Evolutionary conservation across 2,113 vertebrate genomes (phyloP).

Genomic region (Tringa solitaria): DNA sequence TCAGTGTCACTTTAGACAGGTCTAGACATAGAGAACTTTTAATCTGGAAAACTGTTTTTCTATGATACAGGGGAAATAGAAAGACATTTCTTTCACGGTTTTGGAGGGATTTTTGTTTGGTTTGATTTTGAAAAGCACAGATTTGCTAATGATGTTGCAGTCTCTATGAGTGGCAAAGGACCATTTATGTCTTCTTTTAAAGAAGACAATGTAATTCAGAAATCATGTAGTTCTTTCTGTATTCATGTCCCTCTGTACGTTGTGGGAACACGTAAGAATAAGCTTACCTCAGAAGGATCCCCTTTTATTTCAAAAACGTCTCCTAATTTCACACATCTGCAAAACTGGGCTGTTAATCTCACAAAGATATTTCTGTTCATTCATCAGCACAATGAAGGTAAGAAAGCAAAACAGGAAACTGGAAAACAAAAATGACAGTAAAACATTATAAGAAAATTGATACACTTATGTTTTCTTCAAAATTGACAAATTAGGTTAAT

Average conservation of each 20-base stretch:
- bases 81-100: not conserved
- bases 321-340: not conserved
- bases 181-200: not conserved
- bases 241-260: not conserved
- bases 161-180: not conserved
- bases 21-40: not conserved
- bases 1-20: not conserved
- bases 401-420: not conserved
- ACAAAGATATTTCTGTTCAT: not conserved
- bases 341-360: not conserved
- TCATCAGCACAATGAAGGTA: not conserved
- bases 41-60: not conserved
- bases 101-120: not conserved
- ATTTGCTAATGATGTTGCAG: not conserved
- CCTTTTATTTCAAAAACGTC: not conserved
- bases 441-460: not conserved
- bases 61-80: not conserved
- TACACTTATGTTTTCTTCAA: not conserved
- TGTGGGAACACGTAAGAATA: not conserved
- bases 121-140: not conserved
- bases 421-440: not conserved
- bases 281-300: not conserved
- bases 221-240: not conserved
- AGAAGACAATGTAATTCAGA: not conserved
- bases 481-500: not conserved